Percentiles rank a stretch among this genome's conserved stretches.
These are phyloP conservation scores for Eclectus roratus DNA, from an alignment of 2,113 vertebrate species.

Conservation along the genomic window DNA sequence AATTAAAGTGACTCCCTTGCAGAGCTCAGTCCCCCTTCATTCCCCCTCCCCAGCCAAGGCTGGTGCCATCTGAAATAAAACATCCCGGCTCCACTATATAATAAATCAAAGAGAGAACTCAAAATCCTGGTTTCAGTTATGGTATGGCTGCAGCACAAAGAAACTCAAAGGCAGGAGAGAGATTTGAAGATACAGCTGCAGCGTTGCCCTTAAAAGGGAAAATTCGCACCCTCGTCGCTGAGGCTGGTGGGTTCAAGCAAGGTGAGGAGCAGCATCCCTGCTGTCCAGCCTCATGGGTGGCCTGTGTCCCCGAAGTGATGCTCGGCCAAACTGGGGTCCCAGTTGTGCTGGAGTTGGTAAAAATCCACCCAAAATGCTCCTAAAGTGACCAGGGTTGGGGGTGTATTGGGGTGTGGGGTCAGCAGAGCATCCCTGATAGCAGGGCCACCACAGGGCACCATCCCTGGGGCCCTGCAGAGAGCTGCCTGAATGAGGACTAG, in stretches of 20 bases:
- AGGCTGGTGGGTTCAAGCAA: neutral
- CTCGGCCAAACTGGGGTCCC: neutral
- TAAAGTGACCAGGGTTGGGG: neutral
- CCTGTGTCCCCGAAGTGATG: neutral
- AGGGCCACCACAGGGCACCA: accelerated
- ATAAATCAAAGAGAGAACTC: constrained; percentile 62
- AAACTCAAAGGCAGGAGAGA: constrained; percentile 40
- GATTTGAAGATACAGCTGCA: constrained; percentile 26
- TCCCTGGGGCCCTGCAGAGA: neutral
- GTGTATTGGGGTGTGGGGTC: accelerated
- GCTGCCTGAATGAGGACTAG: neutral
- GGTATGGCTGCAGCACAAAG: constrained; percentile 39
- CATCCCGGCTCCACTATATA: neutral
- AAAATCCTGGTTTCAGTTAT: constrained; percentile 30
- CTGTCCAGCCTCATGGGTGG: neutral
- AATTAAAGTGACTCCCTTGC: neutral
- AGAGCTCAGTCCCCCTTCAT: neutral
- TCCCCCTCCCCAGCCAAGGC: neutral
- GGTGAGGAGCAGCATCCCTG: constrained; percentile 11
- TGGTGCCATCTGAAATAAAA: constrained; percentile 46
- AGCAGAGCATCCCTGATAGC: neutral
- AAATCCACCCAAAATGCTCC: neutral
- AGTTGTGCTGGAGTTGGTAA: neutral
- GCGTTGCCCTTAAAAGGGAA: constrained; percentile 67
- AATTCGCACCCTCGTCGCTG: neutral